A percentile compares a stretch with the other conserved stretches of the same genome.
Conservation (phyloP, 2,797 vertebrate genomes). For the Scolopax bukidnonensis region DNA sequence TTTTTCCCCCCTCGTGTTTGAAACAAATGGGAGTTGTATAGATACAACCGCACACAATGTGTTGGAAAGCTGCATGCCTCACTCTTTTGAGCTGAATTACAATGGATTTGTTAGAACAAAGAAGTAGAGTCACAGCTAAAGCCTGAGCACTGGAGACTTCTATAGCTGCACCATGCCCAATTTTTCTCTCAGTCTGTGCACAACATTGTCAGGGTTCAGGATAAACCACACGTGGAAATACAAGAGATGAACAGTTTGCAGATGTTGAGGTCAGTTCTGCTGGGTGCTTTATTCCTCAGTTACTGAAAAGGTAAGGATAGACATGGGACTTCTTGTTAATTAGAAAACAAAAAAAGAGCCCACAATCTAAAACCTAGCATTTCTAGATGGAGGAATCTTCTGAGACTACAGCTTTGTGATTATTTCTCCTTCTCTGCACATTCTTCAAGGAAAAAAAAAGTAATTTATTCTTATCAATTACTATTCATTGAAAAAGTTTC, state of each 20-base stretch:
- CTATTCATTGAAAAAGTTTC: neutral
- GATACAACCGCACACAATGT: neutral
- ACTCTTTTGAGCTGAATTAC: neutral
- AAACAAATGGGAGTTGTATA: neutral
- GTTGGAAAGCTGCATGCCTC: neutral
- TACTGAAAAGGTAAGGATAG: neutral
- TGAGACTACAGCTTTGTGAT: neutral
- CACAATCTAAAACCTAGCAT: accelerated
- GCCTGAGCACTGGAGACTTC: neutral
- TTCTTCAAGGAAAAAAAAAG: neutral
- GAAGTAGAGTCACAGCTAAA: neutral
- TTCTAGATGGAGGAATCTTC: neutral
- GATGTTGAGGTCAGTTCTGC: neutral
- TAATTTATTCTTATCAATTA: neutral
- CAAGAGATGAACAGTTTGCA: neutral
- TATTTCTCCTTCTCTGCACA: accelerated
- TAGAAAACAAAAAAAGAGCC: neutral
- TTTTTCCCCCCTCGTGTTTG: neutral
- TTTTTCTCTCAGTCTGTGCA: neutral
- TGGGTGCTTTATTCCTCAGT: neutral
- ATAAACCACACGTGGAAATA: neutral
- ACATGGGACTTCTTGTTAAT: neutral
- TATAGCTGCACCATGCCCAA: neutral
- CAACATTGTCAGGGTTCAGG: neutral
- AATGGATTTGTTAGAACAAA: neutral